Base-by-base conservation (phyloP, 2,797 vertebrate species). In the Chelon auratus region DNA sequence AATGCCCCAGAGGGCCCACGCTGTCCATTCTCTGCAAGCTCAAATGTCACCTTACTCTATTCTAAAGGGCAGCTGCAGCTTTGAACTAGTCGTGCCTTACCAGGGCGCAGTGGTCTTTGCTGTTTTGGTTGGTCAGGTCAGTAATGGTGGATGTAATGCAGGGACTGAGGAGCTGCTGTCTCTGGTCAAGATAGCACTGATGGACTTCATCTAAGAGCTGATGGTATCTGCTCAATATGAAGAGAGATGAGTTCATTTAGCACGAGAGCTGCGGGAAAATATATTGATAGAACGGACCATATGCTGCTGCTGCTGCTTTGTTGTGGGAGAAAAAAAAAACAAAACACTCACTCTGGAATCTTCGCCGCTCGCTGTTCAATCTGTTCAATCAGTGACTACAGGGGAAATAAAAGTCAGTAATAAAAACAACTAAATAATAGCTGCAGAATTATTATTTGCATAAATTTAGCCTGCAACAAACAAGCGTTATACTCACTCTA, bases 21-120 rank as follows among this genome's bases (percentile, higher is more conserved):
- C 61, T 74, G 67, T 76, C 69, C 69, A 57, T 64, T 77, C 62
- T 75, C 18, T 37, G 48, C 69, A 14, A 62, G 68, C 81, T 78
- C 22, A 89, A 90, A 91, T 83, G 87, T 85, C 82, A 88, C 73
- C 66, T 71, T 65, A 67, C 48, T 70, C 48, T 62, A 69, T 79
- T 10, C 66, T 78, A 86, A 88, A 89, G 77, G 81, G 69, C 77
- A 87, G 54, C 14, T 73, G 15, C 20, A 6, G 63, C 78, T 85
- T 76, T 76, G 77, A 84, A 74, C 53, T 12, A 39, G 53, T n/a
- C 59, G 9, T 37, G 78, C 56, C 83, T 91, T 91, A 99, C 98
- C 96, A 99, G 94, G 84, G 98, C 97, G 82, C 98, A 99, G 86
- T 99, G 98, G 90, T 99, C 98, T 92, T 96, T 97, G 91, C 93